phyloP scores from a whole-genome alignment of 2,888 invertebrate genomes.

The Pandemis corylana region DNA sequence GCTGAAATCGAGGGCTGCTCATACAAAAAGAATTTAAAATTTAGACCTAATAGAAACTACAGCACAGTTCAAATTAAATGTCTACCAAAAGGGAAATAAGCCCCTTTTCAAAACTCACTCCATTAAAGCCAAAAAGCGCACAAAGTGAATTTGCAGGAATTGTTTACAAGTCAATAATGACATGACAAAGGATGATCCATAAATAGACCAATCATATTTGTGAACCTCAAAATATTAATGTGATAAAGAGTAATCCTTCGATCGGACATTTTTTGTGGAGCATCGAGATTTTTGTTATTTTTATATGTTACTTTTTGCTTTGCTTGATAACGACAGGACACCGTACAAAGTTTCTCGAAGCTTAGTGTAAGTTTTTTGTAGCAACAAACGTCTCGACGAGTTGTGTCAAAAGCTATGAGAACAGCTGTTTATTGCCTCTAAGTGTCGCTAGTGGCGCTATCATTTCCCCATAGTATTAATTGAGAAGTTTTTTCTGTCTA shows the following conservation, averaged over 20 bases:
- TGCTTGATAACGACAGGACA: too few relatives aligned
- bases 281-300: too few relatives aligned
- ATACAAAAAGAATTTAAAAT: background rate
- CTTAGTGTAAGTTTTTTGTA: too few relatives aligned
- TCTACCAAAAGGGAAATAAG: background rate
- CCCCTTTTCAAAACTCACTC: background rate
- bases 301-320: too few relatives aligned
- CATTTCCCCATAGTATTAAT: too few relatives aligned
- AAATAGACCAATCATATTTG: background rate
- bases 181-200: background rate
- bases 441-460: too few relatives aligned
- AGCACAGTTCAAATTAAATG: background rate
- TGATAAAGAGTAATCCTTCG: background rate
- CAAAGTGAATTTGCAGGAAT: background rate
- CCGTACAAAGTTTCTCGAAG: too few relatives aligned
- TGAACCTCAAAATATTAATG: background rate
- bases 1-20: background rate
- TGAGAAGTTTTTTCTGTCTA: too few relatives aligned
- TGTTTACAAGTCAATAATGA: background rate
- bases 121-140: constrained; percentile 12
- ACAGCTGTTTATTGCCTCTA: too few relatives aligned
- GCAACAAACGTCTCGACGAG: too few relatives aligned
- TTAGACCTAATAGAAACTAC: background rate
- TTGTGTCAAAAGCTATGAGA: too few relatives aligned
- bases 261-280: too few relatives aligned